phyloP scores from a whole-genome alignment of 2,113 vertebrate species.

The Amia ocellicauda region DNA sequence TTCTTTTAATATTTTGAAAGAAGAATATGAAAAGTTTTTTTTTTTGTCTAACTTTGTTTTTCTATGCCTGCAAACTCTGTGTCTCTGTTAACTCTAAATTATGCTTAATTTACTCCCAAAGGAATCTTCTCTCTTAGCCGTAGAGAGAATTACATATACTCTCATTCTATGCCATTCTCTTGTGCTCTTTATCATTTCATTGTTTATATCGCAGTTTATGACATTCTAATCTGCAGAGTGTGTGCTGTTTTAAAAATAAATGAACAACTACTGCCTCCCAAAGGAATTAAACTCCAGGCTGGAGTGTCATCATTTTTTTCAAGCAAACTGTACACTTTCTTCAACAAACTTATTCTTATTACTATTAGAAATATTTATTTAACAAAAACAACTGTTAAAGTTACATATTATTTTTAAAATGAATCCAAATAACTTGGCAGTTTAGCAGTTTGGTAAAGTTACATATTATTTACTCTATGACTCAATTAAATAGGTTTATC shows the following conservation, averaged over 20 bases:
- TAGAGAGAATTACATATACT: conserved; percentile 32
- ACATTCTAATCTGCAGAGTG: conserved; percentile 20
- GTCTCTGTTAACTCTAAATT: conserved; percentile 52
- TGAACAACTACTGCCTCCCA: conserved; percentile 13
- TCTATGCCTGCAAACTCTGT: conserved; percentile 14
- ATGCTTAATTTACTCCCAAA: conserved; percentile 71
- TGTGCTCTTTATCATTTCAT: conserved; percentile 34
- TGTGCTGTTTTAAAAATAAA: conserved; percentile 41
- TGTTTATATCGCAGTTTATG: conserved; percentile 27
- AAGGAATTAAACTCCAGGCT: conserved; percentile 10
- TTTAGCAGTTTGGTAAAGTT: no score
- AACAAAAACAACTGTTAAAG: no score
- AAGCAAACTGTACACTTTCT: background rate
- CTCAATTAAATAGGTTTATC: no score
- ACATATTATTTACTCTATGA: no score
- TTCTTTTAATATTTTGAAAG: no score
- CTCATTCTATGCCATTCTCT: conserved; percentile 27
- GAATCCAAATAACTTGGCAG: no score
- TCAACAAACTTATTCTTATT: no score
- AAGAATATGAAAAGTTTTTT: no score
- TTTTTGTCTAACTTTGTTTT: background rate
- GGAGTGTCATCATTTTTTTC: background rate
- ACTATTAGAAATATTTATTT: no score
- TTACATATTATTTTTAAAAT: no score
- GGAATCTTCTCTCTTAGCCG: conserved; percentile 53